A percentile compares a stretch with the other conserved stretches of the same genome.
These are phyloP conservation scores for Beris morrisii DNA, from an alignment of 2,888 invertebrate species.

Conservation along the genomic window DNA sequence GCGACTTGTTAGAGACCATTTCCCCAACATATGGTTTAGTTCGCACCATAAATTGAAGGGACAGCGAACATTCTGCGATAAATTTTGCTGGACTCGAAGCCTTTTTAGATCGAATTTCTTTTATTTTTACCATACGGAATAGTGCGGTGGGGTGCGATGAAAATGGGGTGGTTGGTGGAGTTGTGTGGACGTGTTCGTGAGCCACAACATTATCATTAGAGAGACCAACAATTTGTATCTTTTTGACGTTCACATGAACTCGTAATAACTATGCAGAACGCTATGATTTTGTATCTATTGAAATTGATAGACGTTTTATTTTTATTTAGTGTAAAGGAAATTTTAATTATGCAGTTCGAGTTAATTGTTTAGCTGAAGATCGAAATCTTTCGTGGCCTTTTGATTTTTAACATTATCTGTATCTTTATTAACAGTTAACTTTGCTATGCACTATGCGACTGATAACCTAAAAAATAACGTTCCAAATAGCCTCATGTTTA, in stretches of 20 bases:
- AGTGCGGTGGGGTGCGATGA: no score
- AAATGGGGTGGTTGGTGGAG: no score
- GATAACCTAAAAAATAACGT: no score
- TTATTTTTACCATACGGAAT: no score
- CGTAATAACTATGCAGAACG: slow-evolving; percentile 14
- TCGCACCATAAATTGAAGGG: slow-evolving; percentile 30
- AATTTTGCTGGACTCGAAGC: neutral
- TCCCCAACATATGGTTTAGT: slow-evolving; percentile 17
- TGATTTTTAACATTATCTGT: no score
- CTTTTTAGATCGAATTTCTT: neutral
- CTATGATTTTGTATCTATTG: slow-evolving; percentile 24
- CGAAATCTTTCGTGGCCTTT: no score
- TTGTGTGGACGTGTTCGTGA: slow-evolving; percentile 12
- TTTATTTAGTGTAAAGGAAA: no score
- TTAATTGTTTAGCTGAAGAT: no score
- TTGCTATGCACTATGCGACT: no score
- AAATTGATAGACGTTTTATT: slow-evolving; percentile 18
- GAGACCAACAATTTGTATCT: slow-evolving; percentile 28
- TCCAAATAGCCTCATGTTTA: no score
- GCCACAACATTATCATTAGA: slow-evolving; percentile 28
- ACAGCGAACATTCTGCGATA: slow-evolving; percentile 6
- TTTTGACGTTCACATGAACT: slow-evolving; percentile 31
- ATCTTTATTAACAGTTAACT: no score
- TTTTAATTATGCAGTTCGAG: no score
- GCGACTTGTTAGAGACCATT: slow-evolving; percentile 26